These are phyloP conservation scores for Whitmania pigra DNA, from an alignment of 1,140 invertebrate species.

Conservation along the genomic window DNA sequence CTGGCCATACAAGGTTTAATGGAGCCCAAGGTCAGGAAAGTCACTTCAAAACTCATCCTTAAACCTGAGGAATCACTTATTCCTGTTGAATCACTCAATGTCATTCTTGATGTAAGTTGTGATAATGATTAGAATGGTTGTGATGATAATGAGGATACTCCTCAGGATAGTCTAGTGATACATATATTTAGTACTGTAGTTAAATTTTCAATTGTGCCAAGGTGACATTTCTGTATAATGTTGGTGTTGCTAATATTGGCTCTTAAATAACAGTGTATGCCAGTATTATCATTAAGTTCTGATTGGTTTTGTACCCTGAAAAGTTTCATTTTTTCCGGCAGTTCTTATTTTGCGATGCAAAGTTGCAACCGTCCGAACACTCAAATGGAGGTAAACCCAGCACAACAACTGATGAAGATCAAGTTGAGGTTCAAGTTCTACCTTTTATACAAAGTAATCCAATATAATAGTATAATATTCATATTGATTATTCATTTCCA, in stretches of 20 bases:
- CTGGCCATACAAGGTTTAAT: too few relatives aligned
- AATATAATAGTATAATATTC: not conserved
- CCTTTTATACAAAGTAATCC: too few relatives aligned
- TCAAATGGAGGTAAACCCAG: not conserved
- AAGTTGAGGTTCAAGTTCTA: too few relatives aligned
- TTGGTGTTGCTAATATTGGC: not conserved
- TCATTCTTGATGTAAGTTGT: too few relatives aligned
- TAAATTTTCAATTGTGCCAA: too few relatives aligned
- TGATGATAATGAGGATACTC: too few relatives aligned
- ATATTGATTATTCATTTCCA: not conserved
- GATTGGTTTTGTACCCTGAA: not conserved
- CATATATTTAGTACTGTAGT: too few relatives aligned
- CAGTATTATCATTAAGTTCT: not conserved
- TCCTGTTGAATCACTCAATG: slow-evolving; percentile 59
- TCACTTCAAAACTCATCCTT: slow-evolving; percentile 33
- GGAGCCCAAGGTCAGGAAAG: too few relatives aligned
- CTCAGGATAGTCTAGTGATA: too few relatives aligned
- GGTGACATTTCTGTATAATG: slow-evolving; percentile 51
- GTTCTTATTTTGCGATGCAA: slow-evolving; percentile 80
- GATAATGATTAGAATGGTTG: too few relatives aligned
- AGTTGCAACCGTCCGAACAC: slow-evolving; percentile 41
- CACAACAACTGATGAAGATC: too few relatives aligned
- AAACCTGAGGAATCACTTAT: slow-evolving; percentile 55
- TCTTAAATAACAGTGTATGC: not conserved
- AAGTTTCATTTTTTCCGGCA: slow-evolving; percentile 32